Base-by-base conservation (phyloP, 2,797 vertebrate genomes). In the Adelosebastes latens region DNA sequence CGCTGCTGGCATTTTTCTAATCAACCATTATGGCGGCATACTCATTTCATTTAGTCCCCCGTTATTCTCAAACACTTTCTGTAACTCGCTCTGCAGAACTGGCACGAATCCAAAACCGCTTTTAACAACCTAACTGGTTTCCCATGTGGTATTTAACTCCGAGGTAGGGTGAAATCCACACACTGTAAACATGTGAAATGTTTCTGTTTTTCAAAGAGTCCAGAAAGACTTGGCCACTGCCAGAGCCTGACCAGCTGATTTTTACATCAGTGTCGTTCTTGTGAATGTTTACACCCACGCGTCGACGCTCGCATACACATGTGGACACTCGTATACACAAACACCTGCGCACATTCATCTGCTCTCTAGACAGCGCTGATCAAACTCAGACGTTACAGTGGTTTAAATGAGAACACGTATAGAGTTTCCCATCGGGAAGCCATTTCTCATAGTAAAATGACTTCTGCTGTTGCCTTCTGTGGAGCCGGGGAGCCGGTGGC, bases 201-300 rank as follows among this genome's bases (percentile, higher is more conserved):
- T 90, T 89, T 87, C 79, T 81, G 36, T 80, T 83, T 86, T 88
- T 77, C 22, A 77, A 74, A 75, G 42, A 72, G 34, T 32, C 14
- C 6, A 83, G 75, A 55, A 74, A 39, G 24, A 71, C 76, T 73
- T n/a, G 60, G 72, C 68, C 68, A 61, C 77, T 74, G 55, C 52
- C 55, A 24, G 72, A 80, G 72, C 24, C 73, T 59, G 75, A 64
- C 70, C 92, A 92, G 92, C 87, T 93, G 93, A 94, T 87, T 91
- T 93, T 93, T 53, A 78, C 79, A 93, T 95, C 88, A 89, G 66
- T 55, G 67, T 69, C 22, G 3, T 55, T 86, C 75, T 67, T 5
- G 5, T 81, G 74, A 76, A 74, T 75, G 75, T 85, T 85, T 75
- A 82, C 81, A 66, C 74, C 70, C 71, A 70, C 53, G 32, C 63